Percentiles rank a stretch among this genome's conserved stretches.
Evolutionary conservation across 2,113 vertebrate species (phyloP).

Genomic region (Ancistrus triradiatus): DNA sequence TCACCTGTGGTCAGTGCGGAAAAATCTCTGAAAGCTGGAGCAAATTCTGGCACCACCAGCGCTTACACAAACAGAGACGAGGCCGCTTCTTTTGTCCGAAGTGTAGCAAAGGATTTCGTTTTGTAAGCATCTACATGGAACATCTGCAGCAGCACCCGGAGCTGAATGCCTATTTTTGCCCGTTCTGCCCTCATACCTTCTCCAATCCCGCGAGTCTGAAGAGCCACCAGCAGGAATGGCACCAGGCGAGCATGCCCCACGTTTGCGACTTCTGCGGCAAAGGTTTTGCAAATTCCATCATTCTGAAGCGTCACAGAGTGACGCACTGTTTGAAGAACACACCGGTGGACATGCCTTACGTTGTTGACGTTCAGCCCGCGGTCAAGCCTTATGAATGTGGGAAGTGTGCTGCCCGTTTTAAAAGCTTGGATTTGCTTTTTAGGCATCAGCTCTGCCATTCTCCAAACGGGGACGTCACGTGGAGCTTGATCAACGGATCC

Average conservation of each 20-base stretch:
- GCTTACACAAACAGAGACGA: constrained; percentile 61
- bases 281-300: constrained; percentile 37
- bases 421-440: constrained; percentile 64
- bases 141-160: constrained; percentile 68
- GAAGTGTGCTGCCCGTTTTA: constrained; percentile 62
- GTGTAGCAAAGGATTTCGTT: constrained; percentile 65
- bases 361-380: constrained; percentile 16
- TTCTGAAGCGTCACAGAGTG: constrained; percentile 43
- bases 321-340: constrained; percentile 25
- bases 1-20: constrained; percentile 63
- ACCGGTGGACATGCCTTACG: constrained; percentile 9
- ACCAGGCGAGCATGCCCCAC: constrained; percentile 37
- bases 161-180: constrained; percentile 42
- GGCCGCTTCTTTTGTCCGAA: constrained; percentile 67
- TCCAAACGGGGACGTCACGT: constrained; percentile 1
- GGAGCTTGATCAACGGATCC: constrained; percentile 1
- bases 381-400: constrained; percentile 67
- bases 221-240: constrained; percentile 43
- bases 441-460: constrained; percentile 66
- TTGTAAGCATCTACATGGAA: constrained; percentile 57
- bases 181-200: constrained; percentile 42
- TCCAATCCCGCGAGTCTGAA: constrained; percentile 33
- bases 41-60: constrained; percentile 69
- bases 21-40: constrained; percentile 65
- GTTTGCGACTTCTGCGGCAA: constrained; percentile 47